These are phyloP conservation scores for Meloidogyne hapla DNA, from an alignment of 1,140 invertebrate genomes.

Conservation along the genomic window DNA sequence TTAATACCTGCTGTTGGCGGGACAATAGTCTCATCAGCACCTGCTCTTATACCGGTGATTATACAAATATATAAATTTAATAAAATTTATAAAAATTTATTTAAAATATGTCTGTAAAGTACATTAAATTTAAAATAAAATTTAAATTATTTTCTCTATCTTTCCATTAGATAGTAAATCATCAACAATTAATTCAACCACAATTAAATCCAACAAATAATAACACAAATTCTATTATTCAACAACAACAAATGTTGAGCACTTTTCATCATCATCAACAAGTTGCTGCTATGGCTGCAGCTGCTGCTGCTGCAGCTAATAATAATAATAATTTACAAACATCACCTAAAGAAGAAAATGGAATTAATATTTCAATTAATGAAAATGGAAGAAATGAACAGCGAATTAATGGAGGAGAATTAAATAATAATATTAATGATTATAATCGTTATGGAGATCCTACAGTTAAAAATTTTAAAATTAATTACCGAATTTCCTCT, in stretches of 20 bases:
- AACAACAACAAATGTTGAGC: constrained; percentile 1
- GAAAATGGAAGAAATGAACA: neutral
- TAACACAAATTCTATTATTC: neutral
- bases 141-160: neutral
- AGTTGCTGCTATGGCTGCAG: constrained; percentile 1
- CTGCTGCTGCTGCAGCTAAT: neutral
- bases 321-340: neutral
- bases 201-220: neutral
- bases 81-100: neutral
- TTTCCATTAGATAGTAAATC: constrained; percentile 6
- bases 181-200: constrained; percentile 3
- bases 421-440: neutral
- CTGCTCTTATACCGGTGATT: constrained; percentile 24
- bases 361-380: neutral
- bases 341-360: neutral
- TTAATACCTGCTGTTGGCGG: neutral
- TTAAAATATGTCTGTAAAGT: neutral
- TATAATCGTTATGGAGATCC: neutral
- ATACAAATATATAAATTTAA: neutral
- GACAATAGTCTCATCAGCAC: neutral
- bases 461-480: constrained; percentile 1
- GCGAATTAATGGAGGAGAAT: neutral
- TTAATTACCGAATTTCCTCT: neutral
- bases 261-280: neutral
- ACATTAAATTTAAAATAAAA: neutral